Evolutionary conservation across 1,140 invertebrate genomes (phyloP).

Genomic region (Drosophila nigrodunni): DNA sequence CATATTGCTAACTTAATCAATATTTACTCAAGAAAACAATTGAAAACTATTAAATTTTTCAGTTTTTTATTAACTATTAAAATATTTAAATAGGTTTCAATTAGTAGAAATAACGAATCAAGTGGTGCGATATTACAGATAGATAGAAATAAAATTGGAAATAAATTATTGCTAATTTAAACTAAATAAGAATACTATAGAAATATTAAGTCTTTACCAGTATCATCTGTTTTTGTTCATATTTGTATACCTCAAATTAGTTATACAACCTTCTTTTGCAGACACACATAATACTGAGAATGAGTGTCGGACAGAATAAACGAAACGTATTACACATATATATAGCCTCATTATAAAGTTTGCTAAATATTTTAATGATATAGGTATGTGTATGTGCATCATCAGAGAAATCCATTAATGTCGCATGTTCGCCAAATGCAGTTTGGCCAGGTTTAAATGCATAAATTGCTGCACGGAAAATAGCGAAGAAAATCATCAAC

Average conservation of each 20-base stretch:
- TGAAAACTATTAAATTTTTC: too few relatives aligned
- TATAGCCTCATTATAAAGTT: slow-evolving; percentile 36
- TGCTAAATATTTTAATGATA: slow-evolving; percentile 25
- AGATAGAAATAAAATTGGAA: too few relatives aligned
- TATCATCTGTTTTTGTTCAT: background rate
- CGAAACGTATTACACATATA: slow-evolving; percentile 24
- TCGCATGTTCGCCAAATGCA: slow-evolving; percentile 48
- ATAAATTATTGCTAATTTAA: too few relatives aligned
- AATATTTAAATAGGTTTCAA: too few relatives aligned
- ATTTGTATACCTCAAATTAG: background rate
- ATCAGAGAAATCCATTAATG: slow-evolving; percentile 73
- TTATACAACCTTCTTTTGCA: background rate
- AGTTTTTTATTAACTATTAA: too few relatives aligned
- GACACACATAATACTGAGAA: slow-evolving; percentile 1
- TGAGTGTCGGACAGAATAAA: background rate
- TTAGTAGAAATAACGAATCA: too few relatives aligned
- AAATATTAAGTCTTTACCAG: too few relatives aligned
- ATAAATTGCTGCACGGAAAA: slow-evolving; percentile 60
- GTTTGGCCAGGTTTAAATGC: slow-evolving; percentile 64
- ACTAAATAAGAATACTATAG: too few relatives aligned
- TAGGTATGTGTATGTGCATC: slow-evolving; percentile 6
- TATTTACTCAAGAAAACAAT: too few relatives aligned
- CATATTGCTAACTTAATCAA: too few relatives aligned
- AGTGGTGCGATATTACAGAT: too few relatives aligned
- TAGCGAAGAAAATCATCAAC: slow-evolving; percentile 49